phyloP scores from a whole-genome alignment of 2,888 invertebrate genomes.

The Mythimna impura region DNA sequence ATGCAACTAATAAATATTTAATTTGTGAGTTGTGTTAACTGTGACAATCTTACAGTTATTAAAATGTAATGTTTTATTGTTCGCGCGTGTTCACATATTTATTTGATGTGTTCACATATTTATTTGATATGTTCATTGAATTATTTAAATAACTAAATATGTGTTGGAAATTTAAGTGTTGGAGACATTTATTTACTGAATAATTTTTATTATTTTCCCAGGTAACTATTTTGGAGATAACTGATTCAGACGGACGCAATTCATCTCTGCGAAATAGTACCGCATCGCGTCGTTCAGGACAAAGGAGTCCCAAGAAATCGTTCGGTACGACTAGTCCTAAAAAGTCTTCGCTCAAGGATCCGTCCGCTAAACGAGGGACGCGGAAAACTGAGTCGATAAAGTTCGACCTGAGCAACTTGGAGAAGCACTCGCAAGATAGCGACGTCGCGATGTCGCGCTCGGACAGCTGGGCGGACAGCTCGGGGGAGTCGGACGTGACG shows the following conservation, averaged over 20 bases:
- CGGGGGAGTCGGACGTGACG: conserved; percentile 69
- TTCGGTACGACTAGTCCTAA: conserved; percentile 69
- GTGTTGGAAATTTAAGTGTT: too few species aligned
- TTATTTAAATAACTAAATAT: background rate
- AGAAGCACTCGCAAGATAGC: conserved; percentile 56
- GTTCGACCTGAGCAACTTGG: conserved; percentile 84
- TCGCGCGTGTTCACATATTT: background rate
- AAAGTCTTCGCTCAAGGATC: conserved; percentile 83
- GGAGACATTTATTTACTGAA: background rate
- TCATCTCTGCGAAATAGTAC: conserved; percentile 48
- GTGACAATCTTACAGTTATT: background rate
- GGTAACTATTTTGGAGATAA: conserved; percentile 73
- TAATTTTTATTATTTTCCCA: conserved; percentile 49
- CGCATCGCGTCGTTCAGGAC: conserved; percentile 53
- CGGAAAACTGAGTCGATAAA: conserved; percentile 84
- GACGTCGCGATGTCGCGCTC: conserved; percentile 48
- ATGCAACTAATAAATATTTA: background rate
- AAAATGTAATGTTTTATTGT: background rate
- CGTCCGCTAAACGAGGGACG: conserved; percentile 66
- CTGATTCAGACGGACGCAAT: conserved; percentile 65
- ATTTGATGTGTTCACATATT: conserved; percentile 1
- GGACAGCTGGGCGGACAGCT: conserved; percentile 22
- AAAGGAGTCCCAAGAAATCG: conserved; percentile 55
- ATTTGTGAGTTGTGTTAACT: background rate
- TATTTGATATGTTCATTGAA: background rate